Conservation (phyloP, 2,113 vertebrate genomes). For the Anser cygnoides region DNA sequence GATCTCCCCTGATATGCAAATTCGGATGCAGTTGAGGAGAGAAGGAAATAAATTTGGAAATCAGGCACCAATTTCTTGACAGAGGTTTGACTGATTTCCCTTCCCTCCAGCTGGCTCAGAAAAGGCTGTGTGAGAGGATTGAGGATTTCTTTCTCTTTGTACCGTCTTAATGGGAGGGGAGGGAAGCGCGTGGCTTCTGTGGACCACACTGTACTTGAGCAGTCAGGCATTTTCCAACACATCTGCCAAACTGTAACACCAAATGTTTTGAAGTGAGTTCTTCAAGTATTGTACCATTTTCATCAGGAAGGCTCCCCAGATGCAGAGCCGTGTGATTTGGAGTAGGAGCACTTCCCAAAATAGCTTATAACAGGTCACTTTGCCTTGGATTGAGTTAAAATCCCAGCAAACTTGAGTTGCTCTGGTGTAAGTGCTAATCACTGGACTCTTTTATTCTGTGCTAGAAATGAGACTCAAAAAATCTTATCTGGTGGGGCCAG, state of each 20-base stretch:
- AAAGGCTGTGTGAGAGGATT: neutral
- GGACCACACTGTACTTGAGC: neutral
- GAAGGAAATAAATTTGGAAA: slow-evolving; percentile 21
- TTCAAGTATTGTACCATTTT: neutral
- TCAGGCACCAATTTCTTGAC: neutral
- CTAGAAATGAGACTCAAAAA: too few relatives aligned
- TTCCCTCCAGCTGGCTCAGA: neutral
- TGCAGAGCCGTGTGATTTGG: neutral
- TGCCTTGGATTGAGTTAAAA: neutral
- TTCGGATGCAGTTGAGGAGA: neutral
- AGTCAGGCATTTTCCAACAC: neutral
- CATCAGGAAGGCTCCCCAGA: neutral
- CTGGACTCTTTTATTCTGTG: neutral
- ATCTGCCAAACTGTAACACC: neutral
- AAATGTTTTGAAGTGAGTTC: neutral
- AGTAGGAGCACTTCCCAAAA: neutral
- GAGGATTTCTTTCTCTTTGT: neutral
- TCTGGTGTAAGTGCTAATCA: neutral
- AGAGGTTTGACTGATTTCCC: neutral
- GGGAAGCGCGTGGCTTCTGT: fast-evolving
- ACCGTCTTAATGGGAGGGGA: neutral
- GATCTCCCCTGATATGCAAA: slow-evolving; percentile 58
- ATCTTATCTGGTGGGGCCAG: too few relatives aligned
- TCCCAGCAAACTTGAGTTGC: neutral
- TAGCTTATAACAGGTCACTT: neutral